phyloP scores from a whole-genome alignment of 2,113 vertebrate species.

The Triplophysa tibetana region DNA sequence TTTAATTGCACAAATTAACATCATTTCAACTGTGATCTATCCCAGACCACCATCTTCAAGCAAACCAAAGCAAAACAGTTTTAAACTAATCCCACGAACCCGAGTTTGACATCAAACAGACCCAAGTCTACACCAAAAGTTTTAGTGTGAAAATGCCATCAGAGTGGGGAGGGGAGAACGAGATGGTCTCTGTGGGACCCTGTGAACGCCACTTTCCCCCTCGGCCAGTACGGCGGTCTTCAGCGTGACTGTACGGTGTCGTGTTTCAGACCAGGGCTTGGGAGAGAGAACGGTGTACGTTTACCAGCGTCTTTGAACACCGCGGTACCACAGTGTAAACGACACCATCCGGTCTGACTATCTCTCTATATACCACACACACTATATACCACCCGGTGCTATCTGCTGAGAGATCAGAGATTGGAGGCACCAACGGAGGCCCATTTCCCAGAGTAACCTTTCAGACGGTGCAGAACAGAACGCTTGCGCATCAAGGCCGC shows the following conservation, averaged over 20 bases:
- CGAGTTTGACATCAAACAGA: not conserved
- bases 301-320: constrained; percentile 45
- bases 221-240: constrained; percentile 28
- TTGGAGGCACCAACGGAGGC: constrained; percentile 20
- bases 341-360: constrained; percentile 51
- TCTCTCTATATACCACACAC: constrained; percentile 11
- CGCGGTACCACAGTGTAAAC: constrained; percentile 44
- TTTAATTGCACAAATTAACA: too few relatives aligned
- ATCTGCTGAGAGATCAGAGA: constrained; percentile 42
- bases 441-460: constrained; percentile 34
- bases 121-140: not conserved
- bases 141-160: not conserved
- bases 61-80: too few relatives aligned
- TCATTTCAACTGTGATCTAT: too few relatives aligned
- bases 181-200: constrained; percentile 39
- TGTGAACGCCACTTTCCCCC: constrained; percentile 40
- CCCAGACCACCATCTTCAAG: too few relatives aligned
- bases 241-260: constrained; percentile 37
- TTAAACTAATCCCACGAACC: not conserved
- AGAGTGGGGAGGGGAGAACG: not conserved
- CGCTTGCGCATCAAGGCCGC: constrained; percentile 33
- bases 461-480: constrained; percentile 16
- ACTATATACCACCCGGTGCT: constrained; percentile 24
- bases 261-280: constrained; percentile 38
- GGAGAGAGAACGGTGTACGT: constrained; percentile 34